These are phyloP conservation scores for Pocillopora damicornis DNA, from an alignment of 64 coral and sea anemone genomes.

Conservation along the genomic window DNA sequence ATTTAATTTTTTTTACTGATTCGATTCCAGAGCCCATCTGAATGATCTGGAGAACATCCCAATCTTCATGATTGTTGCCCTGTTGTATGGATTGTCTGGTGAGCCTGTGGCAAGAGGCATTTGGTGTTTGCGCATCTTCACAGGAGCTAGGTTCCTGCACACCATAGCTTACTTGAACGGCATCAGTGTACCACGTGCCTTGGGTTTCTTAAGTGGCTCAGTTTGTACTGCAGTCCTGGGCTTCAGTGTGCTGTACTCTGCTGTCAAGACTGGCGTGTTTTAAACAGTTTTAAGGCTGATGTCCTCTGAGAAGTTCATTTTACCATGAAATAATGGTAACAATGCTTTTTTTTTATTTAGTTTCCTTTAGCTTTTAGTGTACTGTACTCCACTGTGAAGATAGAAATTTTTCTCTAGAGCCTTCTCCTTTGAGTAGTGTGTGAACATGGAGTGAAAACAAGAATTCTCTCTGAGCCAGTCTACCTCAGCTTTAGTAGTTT, in stretches of 20 bases:
- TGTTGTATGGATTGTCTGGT: constrained; percentile 47
- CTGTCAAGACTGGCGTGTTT: constrained; percentile 17
- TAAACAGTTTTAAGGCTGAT: background rate
- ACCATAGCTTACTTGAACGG: constrained; percentile 59
- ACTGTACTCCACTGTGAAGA: too few relatives aligned
- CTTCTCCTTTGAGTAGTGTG: too few relatives aligned
- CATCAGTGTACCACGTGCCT: constrained; percentile 1
- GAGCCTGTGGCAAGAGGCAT: constrained; percentile 41
- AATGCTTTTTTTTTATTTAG: too few relatives aligned
- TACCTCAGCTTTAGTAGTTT: too few relatives aligned
- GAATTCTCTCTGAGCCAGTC: too few relatives aligned
- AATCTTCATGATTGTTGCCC: constrained; percentile 53
- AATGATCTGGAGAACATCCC: constrained; percentile 81
- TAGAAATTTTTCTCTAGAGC: too few relatives aligned
- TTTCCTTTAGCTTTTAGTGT: too few relatives aligned
- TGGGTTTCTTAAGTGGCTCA: background rate
- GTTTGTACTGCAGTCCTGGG: constrained; percentile 21
- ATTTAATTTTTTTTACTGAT: background rate
- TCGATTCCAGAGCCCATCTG: constrained; percentile 47
- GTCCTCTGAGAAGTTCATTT: background rate
- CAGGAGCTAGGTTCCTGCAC: constrained; percentile 52
- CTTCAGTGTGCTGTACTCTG: constrained; percentile 31
- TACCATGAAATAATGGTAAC: background rate
- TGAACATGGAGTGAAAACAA: too few relatives aligned
- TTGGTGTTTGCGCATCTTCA: constrained; percentile 68